Evolutionary conservation across 1,140 invertebrate species (phyloP).

Genomic region (Tetramorium simillimum): DNA sequence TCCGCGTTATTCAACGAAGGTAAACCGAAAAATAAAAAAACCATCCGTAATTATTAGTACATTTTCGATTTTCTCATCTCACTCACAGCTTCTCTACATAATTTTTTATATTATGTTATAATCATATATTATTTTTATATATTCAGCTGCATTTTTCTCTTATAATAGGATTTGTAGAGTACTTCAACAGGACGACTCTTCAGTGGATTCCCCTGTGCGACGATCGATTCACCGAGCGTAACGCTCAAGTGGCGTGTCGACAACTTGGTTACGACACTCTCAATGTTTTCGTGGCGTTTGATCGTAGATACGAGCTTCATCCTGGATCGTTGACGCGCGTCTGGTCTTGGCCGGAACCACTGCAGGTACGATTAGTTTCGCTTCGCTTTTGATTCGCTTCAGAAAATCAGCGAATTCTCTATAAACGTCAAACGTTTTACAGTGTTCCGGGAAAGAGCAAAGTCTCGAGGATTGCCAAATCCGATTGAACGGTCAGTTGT

Average conservation of each 20-base stretch:
- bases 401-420: neutral
- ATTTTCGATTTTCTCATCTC: neutral
- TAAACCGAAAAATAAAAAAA: slow-evolving; percentile 32
- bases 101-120: slow-evolving; percentile 9
- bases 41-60: neutral
- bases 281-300: slow-evolving; percentile 94
- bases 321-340: slow-evolving; percentile 93
- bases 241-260: slow-evolving; percentile 97
- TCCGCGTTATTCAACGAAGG: slow-evolving; percentile 88
- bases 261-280: slow-evolving; percentile 96
- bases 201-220: slow-evolving; percentile 99
- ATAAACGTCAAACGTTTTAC: slow-evolving; percentile 65
- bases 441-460: slow-evolving; percentile 94
- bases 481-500: slow-evolving; percentile 94
- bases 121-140: neutral
- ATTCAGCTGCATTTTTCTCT: slow-evolving; percentile 19
- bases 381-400: neutral
- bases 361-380: slow-evolving; percentile 86
- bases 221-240: slow-evolving; percentile 96
- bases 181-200: slow-evolving; percentile 97
- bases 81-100: neutral
- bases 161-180: slow-evolving; percentile 92
- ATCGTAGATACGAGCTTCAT: slow-evolving; percentile 93
- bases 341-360: slow-evolving; percentile 98
- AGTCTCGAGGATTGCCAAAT: slow-evolving; percentile 95